These are phyloP conservation scores for Sinodicranocentrus sp. DNA, from an alignment of 2,888 invertebrate species.

Conservation along the genomic window DNA sequence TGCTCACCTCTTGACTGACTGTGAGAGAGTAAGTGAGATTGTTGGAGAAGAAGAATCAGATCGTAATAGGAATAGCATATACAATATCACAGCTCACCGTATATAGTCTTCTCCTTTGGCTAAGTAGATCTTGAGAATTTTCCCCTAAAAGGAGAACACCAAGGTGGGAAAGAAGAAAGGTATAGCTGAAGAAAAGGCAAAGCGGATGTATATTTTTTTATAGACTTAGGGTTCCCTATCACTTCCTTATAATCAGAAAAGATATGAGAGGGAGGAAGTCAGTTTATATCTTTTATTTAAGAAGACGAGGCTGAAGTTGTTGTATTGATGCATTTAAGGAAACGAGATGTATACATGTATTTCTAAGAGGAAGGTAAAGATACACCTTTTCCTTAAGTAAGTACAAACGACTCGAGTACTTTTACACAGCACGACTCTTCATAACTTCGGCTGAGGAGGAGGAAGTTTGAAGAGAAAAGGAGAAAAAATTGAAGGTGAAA, in stretches of 20 bases:
- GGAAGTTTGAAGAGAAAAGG: conserved; percentile 37
- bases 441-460: conserved; percentile 44
- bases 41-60: conserved; percentile 6
- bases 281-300: conserved; percentile 59
- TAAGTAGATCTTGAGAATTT: conserved; percentile 9
- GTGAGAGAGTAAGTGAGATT: conserved; percentile 7
- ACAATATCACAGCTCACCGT: conserved; percentile 31
- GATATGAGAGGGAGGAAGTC: conserved; percentile 19
- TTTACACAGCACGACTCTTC: conserved; percentile 48
- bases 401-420: conserved; percentile 54
- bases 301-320: not conserved
- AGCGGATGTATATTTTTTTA: no score
- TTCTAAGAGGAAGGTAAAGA: not conserved
- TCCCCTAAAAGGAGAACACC: not conserved
- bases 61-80: conserved; percentile 49
- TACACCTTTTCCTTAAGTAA: conserved; percentile 51
- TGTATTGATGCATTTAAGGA: conserved; percentile 4
- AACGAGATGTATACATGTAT: conserved; percentile 6
- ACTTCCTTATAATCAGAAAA: conserved; percentile 43
- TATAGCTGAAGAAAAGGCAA: not conserved
- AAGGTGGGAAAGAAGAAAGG: conserved; percentile 6
- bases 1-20: conserved; percentile 52
- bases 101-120: conserved; percentile 14
- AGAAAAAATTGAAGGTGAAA: no score
- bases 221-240: conserved; percentile 21